Evolutionary conservation across 2,113 vertebrate genomes (phyloP), one percentile per base, ranked within the genome.

Genomic region (Psittacula cyanocephala): DNA sequence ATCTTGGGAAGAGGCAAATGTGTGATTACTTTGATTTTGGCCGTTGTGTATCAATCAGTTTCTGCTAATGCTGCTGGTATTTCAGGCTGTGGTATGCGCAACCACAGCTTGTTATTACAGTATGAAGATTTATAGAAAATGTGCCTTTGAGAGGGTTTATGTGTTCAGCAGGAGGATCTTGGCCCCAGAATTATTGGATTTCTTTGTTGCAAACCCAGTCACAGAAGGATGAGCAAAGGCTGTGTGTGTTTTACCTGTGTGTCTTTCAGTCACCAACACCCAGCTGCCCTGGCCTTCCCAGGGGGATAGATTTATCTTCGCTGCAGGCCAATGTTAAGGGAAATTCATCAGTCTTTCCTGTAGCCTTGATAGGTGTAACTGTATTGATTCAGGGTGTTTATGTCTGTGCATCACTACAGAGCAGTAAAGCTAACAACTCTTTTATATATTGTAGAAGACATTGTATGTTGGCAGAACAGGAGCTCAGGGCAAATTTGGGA

Each of bases 241-340:
- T 77, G 19, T 33, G 17, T 39, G 39, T 89, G 35, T 72, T 85
- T 55, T 46, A 41, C 25, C 33, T 70, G 4, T 60, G 57, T 76
- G 19, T n/a, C 67, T 17, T 29, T 71, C 8, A 27, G 52, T 24
- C 28, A 71, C 28, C 11, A 64, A 27, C 16, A 29, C 10, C 16
- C 1, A 0, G 2, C 27, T 77, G n/a, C 46, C 12, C 17, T 12
- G 13, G 10, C 28, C 20, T 84, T 92, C 16, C n/a, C 1, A 2
- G 10, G 57, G 10, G 33, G 13, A 7, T 44, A 28, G 27, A 3
- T 79, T 81, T 75, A 13, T 81, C 29, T 46, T 64, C 64, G 10
- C 49, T 6, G 2, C 13, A 82, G 29, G 15, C 25, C 39, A 47
- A 4, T 3, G 2, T 39, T 75, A n/a, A 39, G 11, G 9, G 9